Conservation (phyloP, 2,888 invertebrate genomes). For the Synanthedon andrenaeformis region DNA sequence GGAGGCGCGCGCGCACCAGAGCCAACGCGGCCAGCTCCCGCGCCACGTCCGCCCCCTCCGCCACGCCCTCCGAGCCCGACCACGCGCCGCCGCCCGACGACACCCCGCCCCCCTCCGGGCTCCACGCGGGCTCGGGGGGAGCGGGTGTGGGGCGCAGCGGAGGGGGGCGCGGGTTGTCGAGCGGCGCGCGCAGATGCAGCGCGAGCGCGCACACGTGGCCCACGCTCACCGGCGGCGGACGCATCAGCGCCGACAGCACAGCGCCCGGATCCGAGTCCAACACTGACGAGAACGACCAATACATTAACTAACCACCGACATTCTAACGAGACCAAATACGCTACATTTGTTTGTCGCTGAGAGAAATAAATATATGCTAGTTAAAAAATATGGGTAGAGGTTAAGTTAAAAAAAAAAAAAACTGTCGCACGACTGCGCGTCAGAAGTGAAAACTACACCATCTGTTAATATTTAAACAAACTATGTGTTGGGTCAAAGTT, state of each 20-base stretch:
- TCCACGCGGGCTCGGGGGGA: constrained; percentile 2
- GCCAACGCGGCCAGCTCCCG: constrained; percentile 50
- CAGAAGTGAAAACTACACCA: no score
- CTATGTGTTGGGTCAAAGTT: no score
- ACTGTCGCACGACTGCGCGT: no score
- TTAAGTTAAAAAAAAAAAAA: no score
- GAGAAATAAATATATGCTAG: no score
- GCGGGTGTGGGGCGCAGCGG: constrained; percentile 11
- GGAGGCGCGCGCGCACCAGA: constrained; percentile 31
- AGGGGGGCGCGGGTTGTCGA: constrained; percentile 16
- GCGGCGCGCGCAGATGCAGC: constrained; percentile 37
- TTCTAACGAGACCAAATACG: no score
- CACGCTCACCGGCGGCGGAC: constrained; percentile 28
- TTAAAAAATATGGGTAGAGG: no score
- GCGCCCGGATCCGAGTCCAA: constrained; percentile 38
- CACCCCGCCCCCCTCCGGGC: constrained; percentile 10
- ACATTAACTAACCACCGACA: no score
- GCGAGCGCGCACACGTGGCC: constrained; percentile 40
- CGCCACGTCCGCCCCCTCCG: constrained; percentile 57
- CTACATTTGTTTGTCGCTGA: no score
- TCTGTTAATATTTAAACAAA: no score
- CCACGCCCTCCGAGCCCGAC: constrained; percentile 36
- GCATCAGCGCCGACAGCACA: constrained; percentile 48
- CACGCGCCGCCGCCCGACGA: constrained; percentile 13
- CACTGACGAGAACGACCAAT: constrained; percentile 19